Base-by-base conservation (phyloP, 2,888 invertebrate species). In the Anticlea derivata region DNA sequence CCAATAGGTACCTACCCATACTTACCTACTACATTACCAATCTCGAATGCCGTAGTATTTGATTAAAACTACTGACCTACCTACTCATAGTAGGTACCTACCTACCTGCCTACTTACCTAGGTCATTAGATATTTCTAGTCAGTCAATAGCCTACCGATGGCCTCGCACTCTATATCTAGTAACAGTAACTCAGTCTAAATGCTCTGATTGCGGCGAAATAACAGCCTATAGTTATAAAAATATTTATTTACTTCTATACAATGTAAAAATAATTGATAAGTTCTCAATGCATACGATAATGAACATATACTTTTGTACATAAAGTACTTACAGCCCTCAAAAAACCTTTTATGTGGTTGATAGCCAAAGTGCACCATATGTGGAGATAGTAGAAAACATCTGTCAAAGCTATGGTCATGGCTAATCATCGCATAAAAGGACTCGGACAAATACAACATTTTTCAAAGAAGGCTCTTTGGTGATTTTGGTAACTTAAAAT, bases 171-270 rank as follows among this genome's bases (percentile, higher is more conserved):
- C 35, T 41, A 31, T 58, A 46, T 51, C 40, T 5, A 24, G 43
- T 58, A 52, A 53, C 58, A 51, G 40, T 29, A 40, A 47, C 33
- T 43, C 55, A 54, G 43, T 30, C 12, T 13, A 8, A 24, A 23
- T 45, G 63, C 24, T 38, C 66, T 11, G 51, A 71, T 72, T 76
- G 78, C 37, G 73, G 71, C 67, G 61, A 61, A 60, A 66, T 41
- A 60, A 70, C 67, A 66, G 65, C 63, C 63, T 44, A 44, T 27
- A 33, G 39, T 23, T 54, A 44, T 24, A 44, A 48, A 41, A 17
- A 47, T 30, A 53, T 47, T 43, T 52, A 47, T 41, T 46, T 7
- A 45, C 34, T 29, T 22, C 6, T n/a, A n/a, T 23, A 31, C 26
- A 44, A 29, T 27, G 23, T 38, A 52, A 33, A 40, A 43, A 39